These are phyloP conservation scores for Amblyjoppa fuscipennis DNA, from an alignment of 2,888 invertebrate genomes.

Conservation along the genomic window DNA sequence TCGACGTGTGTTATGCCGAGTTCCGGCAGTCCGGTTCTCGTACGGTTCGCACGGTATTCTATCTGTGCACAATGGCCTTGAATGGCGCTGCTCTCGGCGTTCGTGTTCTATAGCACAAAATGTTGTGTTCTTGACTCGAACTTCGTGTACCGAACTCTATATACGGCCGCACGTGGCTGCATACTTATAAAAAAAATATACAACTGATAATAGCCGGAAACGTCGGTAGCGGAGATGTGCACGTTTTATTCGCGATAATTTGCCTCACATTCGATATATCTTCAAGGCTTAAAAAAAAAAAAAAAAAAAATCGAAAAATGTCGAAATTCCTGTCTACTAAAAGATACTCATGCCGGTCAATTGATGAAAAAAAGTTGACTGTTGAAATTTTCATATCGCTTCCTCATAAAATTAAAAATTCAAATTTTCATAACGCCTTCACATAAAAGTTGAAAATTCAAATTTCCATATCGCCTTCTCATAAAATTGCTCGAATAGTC, in stretches of 20 bases:
- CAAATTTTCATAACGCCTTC: too few species aligned
- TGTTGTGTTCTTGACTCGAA: neutral
- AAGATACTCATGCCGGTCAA: too few species aligned
- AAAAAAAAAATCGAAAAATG: too few species aligned
- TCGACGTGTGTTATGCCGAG: neutral
- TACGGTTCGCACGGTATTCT: neutral
- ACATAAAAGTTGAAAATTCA: too few species aligned
- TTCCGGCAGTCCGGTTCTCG: neutral
- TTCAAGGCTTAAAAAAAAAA: too few species aligned
- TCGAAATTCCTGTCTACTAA: too few species aligned
- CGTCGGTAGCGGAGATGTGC: neutral
- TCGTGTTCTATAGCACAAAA: neutral
- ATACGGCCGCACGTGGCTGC: neutral
- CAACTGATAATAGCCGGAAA: conserved; percentile 1
- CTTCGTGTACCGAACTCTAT: neutral
- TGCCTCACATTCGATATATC: too few species aligned
- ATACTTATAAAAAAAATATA: neutral
- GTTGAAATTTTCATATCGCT: too few species aligned
- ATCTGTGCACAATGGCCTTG: neutral
- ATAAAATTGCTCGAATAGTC: too few species aligned
- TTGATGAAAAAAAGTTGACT: too few species aligned
- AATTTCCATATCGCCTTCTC: too few species aligned
- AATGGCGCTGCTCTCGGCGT: neutral
- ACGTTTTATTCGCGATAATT: neutral
- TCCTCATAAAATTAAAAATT: too few species aligned